These are phyloP conservation scores for Zygaena filipendulae DNA, from an alignment of 2,888 invertebrate genomes.

Conservation along the genomic window DNA sequence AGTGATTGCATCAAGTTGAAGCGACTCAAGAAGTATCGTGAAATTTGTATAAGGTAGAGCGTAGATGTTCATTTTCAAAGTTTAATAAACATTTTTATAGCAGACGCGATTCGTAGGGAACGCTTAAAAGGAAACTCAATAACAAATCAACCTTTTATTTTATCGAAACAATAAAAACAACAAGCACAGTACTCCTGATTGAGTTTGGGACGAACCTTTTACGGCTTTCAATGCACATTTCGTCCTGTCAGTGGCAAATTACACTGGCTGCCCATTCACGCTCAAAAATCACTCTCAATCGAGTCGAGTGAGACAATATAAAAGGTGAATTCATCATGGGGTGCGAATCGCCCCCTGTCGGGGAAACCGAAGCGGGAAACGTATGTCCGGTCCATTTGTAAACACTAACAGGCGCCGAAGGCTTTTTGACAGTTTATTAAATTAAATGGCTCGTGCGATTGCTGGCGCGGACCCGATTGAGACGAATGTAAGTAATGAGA, in stretches of 20 bases:
- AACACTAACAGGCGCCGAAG: slow-evolving; percentile 58
- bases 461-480: too few relatives aligned
- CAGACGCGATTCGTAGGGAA: too few relatives aligned
- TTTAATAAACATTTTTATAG: too few relatives aligned
- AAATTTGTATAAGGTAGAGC: too few relatives aligned
- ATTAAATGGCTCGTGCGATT: slow-evolving; percentile 47
- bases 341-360: slow-evolving; percentile 45
- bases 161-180: slow-evolving; percentile 25
- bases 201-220: slow-evolving; percentile 56
- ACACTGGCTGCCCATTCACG: slow-evolving; percentile 60
- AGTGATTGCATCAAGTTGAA: slow-evolving; percentile 24
- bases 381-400: slow-evolving; percentile 63
- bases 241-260: slow-evolving; percentile 61
- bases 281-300: slow-evolving; percentile 65
- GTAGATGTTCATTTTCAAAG: too few relatives aligned
- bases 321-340: slow-evolving; percentile 62
- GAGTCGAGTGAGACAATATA: slow-evolving; percentile 64
- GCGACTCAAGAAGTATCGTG: too few relatives aligned
- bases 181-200: slow-evolving; percentile 38
- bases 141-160: too few relatives aligned
- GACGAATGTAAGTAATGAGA: slow-evolving; percentile 15
- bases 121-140: too few relatives aligned
- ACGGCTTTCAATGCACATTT: slow-evolving; percentile 61
- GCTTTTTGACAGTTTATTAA: slow-evolving; percentile 57
- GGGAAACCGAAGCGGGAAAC: slow-evolving; percentile 56